These are phyloP conservation scores for Chamaea fasciata DNA, from an alignment of 2,113 vertebrate species.

Conservation along the genomic window DNA sequence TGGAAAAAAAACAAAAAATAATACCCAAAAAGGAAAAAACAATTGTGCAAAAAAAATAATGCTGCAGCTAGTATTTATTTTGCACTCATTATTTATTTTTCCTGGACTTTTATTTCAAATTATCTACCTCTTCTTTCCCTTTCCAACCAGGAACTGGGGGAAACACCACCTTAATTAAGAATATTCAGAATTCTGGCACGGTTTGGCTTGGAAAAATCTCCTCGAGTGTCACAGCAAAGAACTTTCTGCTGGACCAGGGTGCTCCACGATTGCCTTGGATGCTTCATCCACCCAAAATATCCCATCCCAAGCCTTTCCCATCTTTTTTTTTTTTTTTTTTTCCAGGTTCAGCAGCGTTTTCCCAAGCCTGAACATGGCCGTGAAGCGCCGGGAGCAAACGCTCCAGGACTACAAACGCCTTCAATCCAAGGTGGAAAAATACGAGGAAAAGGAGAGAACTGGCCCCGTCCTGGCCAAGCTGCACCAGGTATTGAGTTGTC, in stretches of 20 bases:
- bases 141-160: accelerated
- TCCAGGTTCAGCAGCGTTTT: slow-evolving; percentile 90
- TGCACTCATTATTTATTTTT: accelerated
- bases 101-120: background rate
- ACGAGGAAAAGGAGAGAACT: slow-evolving; percentile 93
- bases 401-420: slow-evolving; percentile 93
- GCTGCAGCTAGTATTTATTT: background rate
- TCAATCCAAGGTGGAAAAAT: slow-evolving; percentile 94
- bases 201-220: background rate
- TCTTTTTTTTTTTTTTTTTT: too few species aligned
- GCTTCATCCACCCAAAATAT: background rate
- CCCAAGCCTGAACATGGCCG: slow-evolving; percentile 94
- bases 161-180: accelerated
- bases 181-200: background rate
- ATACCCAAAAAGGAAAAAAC: background rate
- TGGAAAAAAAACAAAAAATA: too few species aligned
- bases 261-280: accelerated
- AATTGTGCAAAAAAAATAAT: background rate
- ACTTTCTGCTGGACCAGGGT: background rate
- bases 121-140: background rate
- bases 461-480: slow-evolving; percentile 91
- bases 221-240: accelerated
- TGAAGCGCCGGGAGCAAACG: slow-evolving; percentile 91
- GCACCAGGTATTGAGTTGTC: slow-evolving; percentile 80
- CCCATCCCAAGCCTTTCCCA: accelerated